Evolutionary conservation across 23 tunicate species (phyloP), one percentile per base, ranked within the genome.

Genomic region (Styela plicata): DNA sequence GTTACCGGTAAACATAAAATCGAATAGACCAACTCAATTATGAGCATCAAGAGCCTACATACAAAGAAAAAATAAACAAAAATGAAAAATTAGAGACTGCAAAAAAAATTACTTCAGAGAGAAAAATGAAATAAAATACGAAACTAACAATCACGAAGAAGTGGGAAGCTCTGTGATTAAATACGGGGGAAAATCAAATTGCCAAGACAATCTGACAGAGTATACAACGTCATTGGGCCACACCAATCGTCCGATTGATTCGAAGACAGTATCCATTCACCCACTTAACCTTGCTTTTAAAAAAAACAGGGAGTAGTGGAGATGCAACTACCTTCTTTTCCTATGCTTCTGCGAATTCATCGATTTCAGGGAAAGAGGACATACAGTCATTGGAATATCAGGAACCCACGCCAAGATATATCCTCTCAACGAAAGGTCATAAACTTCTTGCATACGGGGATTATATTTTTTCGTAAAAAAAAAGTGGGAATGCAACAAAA

Each of bases 401-500:
- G 10, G 57, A 44, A 5, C 13, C 13, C 57, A 44, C 10, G 7
- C 36, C 77, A 3, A 71, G 34, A 32, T 71, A 71, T 30, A 28
- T 71, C 3, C 36, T 71, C 7, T 71, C 77, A 29, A 28, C 77
- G 29, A 71, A 71, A 32, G 77, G 77, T 21, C 32, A 71, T 33
- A 71, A 29, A 21, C 34, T 71, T 16, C 37, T 71, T 2, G 36
- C 34, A 2, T 71, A 19, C 17, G 77, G 34, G 24, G 77, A 71
- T 34, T 71, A 30, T 17, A 71, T 71, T 3, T 71, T 71, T 34
- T 36, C n/a, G n/a, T n/a, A 36, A 5, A 33, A 34, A 21, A 71
- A 71, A 71, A 71, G 77, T 17, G 34, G 35, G 29, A 21, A 28
- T 5, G 77, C 36, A 3, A 36, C 36, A 21, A 33, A 34, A 34